A percentile compares a stretch with the other conserved stretches of the same genome.
Conservation (phyloP, 2,888 invertebrate genomes). For the Gnatocerus cornutus region DNA sequence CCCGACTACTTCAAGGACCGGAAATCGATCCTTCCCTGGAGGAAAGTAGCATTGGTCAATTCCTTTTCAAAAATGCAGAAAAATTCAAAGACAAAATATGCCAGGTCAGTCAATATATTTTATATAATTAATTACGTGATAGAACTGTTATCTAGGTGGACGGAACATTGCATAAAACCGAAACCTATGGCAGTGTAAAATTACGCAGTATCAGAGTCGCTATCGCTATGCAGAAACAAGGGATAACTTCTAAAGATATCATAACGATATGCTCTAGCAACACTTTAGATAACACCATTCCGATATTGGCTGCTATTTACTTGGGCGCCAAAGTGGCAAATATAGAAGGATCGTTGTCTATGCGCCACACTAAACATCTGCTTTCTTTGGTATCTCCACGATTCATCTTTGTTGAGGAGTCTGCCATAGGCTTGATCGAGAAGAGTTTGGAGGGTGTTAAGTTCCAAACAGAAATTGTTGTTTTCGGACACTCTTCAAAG, state of each 20-base stretch:
- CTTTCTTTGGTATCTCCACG: constrained; percentile 57
- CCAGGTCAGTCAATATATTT: constrained; percentile 2
- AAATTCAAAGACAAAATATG: constrained; percentile 16
- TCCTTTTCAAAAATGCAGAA: constrained; percentile 15
- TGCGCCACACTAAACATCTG: constrained; percentile 56
- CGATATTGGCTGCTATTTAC: constrained; percentile 71
- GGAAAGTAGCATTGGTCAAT: constrained; percentile 24
- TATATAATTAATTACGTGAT: constrained; percentile 53
- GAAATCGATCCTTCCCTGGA: neutral
- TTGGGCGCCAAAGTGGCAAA: constrained; percentile 66
- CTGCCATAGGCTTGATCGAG: neutral
- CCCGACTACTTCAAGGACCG: constrained; percentile 3
- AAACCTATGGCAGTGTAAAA: constrained; percentile 46
- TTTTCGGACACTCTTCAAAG: constrained; percentile 56
- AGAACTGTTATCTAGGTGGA: constrained; percentile 1
- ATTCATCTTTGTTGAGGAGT: constrained; percentile 38
- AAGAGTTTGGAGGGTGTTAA: constrained; percentile 16
- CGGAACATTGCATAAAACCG: constrained; percentile 25
- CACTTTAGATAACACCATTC: constrained; percentile 70
- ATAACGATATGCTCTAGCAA: constrained; percentile 71
- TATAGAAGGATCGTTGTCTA: constrained; percentile 60
- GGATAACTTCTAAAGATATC: constrained; percentile 70
- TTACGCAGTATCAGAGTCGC: constrained; percentile 71
- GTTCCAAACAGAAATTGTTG: constrained; percentile 54
- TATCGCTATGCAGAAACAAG: constrained; percentile 67